These are phyloP conservation scores for Sebastes nivosus DNA, from an alignment of 2,797 vertebrate species.

Conservation along the genomic window DNA sequence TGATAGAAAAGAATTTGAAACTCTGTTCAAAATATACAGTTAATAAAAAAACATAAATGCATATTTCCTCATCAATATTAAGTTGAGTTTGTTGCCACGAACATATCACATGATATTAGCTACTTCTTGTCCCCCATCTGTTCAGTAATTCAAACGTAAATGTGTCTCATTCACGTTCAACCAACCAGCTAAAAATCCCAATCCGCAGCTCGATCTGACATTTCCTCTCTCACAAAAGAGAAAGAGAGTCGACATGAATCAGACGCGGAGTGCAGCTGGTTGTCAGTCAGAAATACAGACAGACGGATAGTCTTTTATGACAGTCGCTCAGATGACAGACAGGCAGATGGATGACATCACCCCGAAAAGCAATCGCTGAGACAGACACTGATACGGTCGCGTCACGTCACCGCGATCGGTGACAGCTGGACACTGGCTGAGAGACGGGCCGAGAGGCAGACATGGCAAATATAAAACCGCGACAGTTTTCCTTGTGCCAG, in stretches of 20 bases:
- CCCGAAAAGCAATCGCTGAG: slow-evolving; percentile 52
- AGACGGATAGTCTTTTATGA: slow-evolving; percentile 44
- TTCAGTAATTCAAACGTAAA: neutral
- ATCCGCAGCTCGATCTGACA: neutral
- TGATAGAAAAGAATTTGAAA: neutral
- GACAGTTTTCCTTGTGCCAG: slow-evolving; percentile 60
- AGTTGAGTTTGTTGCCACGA: neutral
- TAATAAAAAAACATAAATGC: neutral
- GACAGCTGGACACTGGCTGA: slow-evolving; percentile 66
- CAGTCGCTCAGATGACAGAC: slow-evolving; percentile 47
- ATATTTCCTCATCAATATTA: neutral
- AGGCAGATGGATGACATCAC: slow-evolving; percentile 70
- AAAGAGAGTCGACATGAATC: slow-evolving; percentile 27
- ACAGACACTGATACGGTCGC: slow-evolving; percentile 55
- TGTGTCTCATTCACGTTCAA: neutral
- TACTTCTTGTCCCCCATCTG: accelerated
- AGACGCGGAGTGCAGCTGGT: neutral
- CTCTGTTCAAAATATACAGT: neutral
- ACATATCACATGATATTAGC: neutral
- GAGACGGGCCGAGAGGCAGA: slow-evolving; percentile 46
- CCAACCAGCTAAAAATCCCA: neutral
- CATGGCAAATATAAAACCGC: slow-evolving; percentile 64
- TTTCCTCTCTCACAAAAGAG: neutral
- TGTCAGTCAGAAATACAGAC: slow-evolving; percentile 27
- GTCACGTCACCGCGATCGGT: slow-evolving; percentile 53